These are phyloP conservation scores for Hippocampus guttulatus DNA, from an alignment of 2,113 vertebrate species.

Conservation along the genomic window DNA sequence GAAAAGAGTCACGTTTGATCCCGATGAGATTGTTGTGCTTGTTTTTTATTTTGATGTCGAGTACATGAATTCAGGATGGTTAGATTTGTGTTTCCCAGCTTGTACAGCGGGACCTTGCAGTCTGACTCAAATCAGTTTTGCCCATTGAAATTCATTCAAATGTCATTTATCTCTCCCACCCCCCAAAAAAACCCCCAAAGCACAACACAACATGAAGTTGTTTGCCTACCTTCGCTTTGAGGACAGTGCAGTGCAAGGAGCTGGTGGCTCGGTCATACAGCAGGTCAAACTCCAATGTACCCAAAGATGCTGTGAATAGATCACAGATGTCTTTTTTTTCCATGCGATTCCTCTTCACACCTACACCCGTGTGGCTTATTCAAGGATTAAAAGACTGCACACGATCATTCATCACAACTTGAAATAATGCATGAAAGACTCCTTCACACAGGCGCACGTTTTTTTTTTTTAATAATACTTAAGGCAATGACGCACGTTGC, in stretches of 20 bases:
- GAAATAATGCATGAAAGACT: background rate
- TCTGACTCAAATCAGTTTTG: background rate
- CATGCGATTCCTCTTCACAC: background rate
- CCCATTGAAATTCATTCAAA: background rate
- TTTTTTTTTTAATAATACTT: background rate
- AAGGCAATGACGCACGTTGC: background rate
- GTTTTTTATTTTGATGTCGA: background rate
- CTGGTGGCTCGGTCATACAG: constrained; percentile 72
- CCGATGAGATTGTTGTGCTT: background rate
- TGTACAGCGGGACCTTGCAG: background rate
- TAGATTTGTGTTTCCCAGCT: background rate
- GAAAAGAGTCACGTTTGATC: background rate
- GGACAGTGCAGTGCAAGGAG: constrained; percentile 73
- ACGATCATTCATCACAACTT: background rate
- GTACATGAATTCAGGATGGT: background rate
- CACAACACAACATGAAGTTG: background rate
- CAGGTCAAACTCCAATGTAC: constrained; percentile 74
- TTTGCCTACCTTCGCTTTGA: constrained; percentile 70
- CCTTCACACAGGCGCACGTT: background rate
- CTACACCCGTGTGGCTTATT: background rate
- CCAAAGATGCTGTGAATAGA: constrained; percentile 65
- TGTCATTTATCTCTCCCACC: background rate
- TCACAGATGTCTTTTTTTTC: background rate
- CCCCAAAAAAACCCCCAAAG: background rate
- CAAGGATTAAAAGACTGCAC: background rate